Evolutionary conservation across 2,888 invertebrate genomes (phyloP).

Genomic region (Tachina lurida): DNA sequence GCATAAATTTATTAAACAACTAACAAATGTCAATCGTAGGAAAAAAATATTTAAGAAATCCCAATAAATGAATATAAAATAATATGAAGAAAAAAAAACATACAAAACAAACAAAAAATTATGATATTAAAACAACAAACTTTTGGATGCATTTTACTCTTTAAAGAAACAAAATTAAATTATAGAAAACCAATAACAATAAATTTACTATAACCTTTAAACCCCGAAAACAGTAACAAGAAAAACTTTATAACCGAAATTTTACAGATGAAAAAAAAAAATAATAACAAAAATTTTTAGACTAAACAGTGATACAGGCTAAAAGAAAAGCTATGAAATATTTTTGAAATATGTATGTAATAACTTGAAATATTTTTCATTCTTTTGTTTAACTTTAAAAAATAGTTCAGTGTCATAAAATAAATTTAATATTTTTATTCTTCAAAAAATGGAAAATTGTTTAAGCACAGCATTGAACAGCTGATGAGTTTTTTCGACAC

Average conservation of each 20-base stretch:
- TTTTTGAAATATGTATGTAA: too few relatives aligned
- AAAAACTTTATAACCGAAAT: slow-evolving; percentile 68
- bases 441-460: too few relatives aligned
- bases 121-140: slow-evolving; percentile 72
- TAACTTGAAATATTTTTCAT: neutral
- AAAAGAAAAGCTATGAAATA: neutral
- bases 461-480: too few relatives aligned
- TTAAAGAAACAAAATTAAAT: slow-evolving; percentile 53
- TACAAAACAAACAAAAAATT: slow-evolving; percentile 39
- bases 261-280: slow-evolving; percentile 48
- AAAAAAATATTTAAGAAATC: slow-evolving; percentile 58
- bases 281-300: slow-evolving; percentile 49
- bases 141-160: slow-evolving; percentile 81
- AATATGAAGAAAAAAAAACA: slow-evolving; percentile 44
- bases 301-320: slow-evolving; percentile 59
- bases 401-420: too few relatives aligned
- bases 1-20: slow-evolving; percentile 59
- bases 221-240: slow-evolving; percentile 50
- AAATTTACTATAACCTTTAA: slow-evolving; percentile 59
- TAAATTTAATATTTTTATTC: too few relatives aligned
- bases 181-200: slow-evolving; percentile 56
- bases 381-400: neutral
- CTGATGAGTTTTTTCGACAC: too few relatives aligned
- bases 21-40: slow-evolving; percentile 71
- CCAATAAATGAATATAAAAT: slow-evolving; percentile 54